A percentile compares a stretch with the other conserved stretches of the same genome.
Conservation (phyloP, 2,113 vertebrate genomes). For the Cranoglanis bouderius region DNA sequence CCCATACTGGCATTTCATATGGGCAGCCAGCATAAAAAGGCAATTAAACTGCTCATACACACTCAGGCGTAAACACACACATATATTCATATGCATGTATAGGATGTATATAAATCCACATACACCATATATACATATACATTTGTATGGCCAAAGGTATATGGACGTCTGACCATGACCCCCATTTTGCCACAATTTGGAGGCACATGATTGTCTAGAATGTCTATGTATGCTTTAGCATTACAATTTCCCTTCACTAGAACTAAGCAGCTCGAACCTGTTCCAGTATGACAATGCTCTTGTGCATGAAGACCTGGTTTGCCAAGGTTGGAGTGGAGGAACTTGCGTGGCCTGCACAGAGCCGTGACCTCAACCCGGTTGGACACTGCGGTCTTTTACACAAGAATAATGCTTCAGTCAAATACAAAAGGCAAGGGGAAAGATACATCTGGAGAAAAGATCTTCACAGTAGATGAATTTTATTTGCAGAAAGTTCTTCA, state of each 20-base stretch:
- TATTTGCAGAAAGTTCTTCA: not conserved
- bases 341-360: not conserved
- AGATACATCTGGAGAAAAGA: not conserved
- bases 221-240: not conserved
- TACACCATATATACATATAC: not conserved
- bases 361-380: not conserved
- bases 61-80: not conserved
- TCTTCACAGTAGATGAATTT: not conserved
- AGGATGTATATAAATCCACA: not conserved
- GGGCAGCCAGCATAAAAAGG: not conserved
- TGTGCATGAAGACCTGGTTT: not conserved
- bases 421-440: not conserved
- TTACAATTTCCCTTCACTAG: not conserved
- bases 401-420: not conserved
- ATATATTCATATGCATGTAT: not conserved
- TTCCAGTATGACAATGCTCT: not conserved
- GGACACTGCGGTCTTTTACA: not conserved
- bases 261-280: not conserved
- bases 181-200: not conserved
- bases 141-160: not conserved
- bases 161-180: not conserved
- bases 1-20: not conserved
- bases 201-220: not conserved
- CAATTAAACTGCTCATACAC: slow-evolving; percentile 6
- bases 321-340: not conserved